Evolutionary conservation across 2,113 vertebrate genomes (phyloP).

Genomic region (Hippocampus barbouri): DNA sequence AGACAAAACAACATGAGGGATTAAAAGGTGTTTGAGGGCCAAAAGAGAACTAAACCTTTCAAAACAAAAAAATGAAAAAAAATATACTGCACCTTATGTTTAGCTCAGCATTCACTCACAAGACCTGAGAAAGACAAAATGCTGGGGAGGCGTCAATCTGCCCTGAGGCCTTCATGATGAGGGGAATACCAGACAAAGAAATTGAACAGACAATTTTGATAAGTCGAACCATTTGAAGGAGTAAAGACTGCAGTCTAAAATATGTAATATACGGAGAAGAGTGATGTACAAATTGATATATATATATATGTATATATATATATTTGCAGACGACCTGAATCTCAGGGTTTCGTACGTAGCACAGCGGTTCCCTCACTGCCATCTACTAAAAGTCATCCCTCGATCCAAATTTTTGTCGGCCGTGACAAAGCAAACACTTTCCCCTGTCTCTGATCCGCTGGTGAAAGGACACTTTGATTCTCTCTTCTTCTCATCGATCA

Average conservation of each 20-base stretch:
- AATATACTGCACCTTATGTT: constrained; percentile 40
- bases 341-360: too few species aligned
- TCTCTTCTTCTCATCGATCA: too few species aligned
- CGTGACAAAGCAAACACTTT: too few species aligned
- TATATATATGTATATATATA: too few species aligned
- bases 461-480: too few species aligned
- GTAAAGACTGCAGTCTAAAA: constrained; percentile 35
- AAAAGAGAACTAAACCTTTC: constrained; percentile 13
- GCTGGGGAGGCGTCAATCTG: constrained; percentile 40
- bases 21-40: constrained; percentile 1
- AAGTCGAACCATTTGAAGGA: constrained; percentile 46
- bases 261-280: constrained; percentile 30
- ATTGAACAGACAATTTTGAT: constrained; percentile 30
- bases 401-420: too few species aligned
- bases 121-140: constrained; percentile 55
- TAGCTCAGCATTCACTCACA: constrained; percentile 38
- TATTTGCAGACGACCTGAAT: too few species aligned
- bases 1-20: constrained; percentile 7
- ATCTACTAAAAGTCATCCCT: background rate
- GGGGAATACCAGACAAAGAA: constrained; percentile 29
- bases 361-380: too few species aligned
- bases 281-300: constrained; percentile 5
- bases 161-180: constrained; percentile 43
- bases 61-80: background rate
- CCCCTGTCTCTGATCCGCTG: too few species aligned